A percentile compares a stretch with the other conserved stretches of the same genome.
Evolutionary conservation across 2,888 invertebrate species (phyloP).

Genomic region (Sesia apiformis): DNA sequence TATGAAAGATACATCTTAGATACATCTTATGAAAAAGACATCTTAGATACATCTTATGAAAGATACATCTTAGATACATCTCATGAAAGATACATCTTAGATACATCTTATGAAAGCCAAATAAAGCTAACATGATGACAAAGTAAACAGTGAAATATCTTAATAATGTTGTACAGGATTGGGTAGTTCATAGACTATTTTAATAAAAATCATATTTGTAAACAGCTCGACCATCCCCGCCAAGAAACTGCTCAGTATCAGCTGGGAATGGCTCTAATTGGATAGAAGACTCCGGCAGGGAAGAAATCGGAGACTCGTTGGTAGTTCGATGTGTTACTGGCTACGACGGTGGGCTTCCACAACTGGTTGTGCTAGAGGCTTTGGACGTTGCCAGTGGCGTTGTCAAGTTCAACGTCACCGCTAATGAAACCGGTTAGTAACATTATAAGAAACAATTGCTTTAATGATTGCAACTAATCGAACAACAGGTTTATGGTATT

Average conservation of each 20-base stretch:
- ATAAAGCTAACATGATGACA: too few species aligned
- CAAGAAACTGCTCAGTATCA: constrained; percentile 88
- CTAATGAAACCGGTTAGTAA: constrained; percentile 65
- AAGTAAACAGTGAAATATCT: too few species aligned
- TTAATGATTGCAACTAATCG: too few species aligned
- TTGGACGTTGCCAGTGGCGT: constrained; percentile 81
- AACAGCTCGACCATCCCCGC: constrained; percentile 85
- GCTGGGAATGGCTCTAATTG: constrained; percentile 74
- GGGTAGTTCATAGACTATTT: too few species aligned
- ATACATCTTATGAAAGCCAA: too few species aligned
- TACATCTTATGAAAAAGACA: too few species aligned
- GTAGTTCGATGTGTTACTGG: constrained; percentile 90
- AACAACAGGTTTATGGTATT: too few species aligned
- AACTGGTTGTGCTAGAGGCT: constrained; percentile 88
- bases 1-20: too few species aligned
- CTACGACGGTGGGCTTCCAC: constrained; percentile 91
- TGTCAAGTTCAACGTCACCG: constrained; percentile 81
- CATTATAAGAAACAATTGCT: background rate
- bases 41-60: too few species aligned
- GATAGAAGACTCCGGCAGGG: constrained; percentile 48
- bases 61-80: too few species aligned
- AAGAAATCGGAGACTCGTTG: constrained; percentile 59
- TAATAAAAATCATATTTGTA: background rate
- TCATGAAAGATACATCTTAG: too few species aligned
- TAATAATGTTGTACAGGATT: too few species aligned